These are phyloP conservation scores for Butorides virescens DNA, from an alignment of 2,113 vertebrate species.

Conservation along the genomic window DNA sequence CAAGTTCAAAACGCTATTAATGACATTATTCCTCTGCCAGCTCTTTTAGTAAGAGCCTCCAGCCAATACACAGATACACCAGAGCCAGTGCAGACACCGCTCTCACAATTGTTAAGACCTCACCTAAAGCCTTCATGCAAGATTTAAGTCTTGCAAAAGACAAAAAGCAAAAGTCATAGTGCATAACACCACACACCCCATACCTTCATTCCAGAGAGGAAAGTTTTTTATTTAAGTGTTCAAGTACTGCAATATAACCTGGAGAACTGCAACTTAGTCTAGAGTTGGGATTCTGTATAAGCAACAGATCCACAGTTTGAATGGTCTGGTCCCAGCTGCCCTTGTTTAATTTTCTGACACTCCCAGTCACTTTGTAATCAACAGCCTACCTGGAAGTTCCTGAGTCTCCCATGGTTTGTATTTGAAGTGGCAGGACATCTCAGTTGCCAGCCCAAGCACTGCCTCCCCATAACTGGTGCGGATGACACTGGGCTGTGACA, in stretches of 20 bases:
- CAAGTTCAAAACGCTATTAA: not conserved
- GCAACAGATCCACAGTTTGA: not conserved
- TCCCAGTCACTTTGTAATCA: not conserved
- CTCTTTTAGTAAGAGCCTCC: not conserved
- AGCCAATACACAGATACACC: not conserved
- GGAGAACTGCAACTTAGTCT: not conserved
- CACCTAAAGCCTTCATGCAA: not conserved
- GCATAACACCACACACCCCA: not conserved
- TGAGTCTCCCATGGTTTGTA: not conserved
- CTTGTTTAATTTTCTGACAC: not conserved
- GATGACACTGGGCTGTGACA: not conserved
- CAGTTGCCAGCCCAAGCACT: not conserved
- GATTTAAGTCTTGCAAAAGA: not conserved
- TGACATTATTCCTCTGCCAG: not conserved
- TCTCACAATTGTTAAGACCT: not conserved
- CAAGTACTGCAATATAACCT: not conserved
- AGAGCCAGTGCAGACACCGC: not conserved
- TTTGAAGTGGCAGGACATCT: not conserved
- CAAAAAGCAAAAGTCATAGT: not conserved
- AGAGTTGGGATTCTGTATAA: not conserved
- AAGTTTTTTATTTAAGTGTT: not conserved
- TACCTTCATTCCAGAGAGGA: not conserved
- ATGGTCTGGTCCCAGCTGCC: not conserved
- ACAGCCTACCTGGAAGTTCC: constrained; percentile 41
- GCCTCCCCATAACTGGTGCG: not conserved